Evolutionary conservation across 2,888 invertebrate genomes (phyloP), one percentile per base, ranked within the genome.

Genomic region (Netelia virgata): DNA sequence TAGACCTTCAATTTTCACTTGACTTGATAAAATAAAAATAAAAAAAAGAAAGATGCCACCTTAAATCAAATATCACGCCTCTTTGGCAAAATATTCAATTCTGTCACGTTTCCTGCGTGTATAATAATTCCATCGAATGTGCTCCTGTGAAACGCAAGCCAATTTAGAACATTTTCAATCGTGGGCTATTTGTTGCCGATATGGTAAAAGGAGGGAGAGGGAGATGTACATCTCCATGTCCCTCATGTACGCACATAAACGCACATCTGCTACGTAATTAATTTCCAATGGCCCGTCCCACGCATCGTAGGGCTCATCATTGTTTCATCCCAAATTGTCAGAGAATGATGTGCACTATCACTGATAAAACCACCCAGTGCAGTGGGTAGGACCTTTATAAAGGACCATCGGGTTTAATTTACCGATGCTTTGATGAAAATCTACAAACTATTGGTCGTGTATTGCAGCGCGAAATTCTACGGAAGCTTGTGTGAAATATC

Each of bases 201-300:
- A n/a, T n/a, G n/a, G n/a, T n/a, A 36, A 36, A 36, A 36, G 6
- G 36, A 36, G 36, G 1, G 36, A 6, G 3, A 36, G 36, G 36
- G 6, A 36, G 6, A 36, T 36, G 36, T 36, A 36, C 6, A 36
- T 36, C 36, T 6, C 6, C 36, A 36, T 36, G 36, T 0, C 36
- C 6, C 36, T 36, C 6, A 1, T 36, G 10, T 59, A 59, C 16
- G 20, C 9, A 59, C 20, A 59, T 59, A 20, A 59, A 59, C 8
- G 57, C 57, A 18, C 6, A 63, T 53, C 18, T 50, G 50, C 11
- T 9, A 5, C 14, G 18, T 53, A 36, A 10, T 14, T 63, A 55
- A 76, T 76, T 76, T 43, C 55, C 11, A 76, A 66, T 76, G 64
- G 64, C 20, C 41, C 57, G 10, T 55, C n/a, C 57, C 11, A 61